A percentile compares a stretch with the other conserved stretches of the same genome.
phyloP scores from a whole-genome alignment of 2,888 invertebrate species.

The Drosophila percnosoma region DNA sequence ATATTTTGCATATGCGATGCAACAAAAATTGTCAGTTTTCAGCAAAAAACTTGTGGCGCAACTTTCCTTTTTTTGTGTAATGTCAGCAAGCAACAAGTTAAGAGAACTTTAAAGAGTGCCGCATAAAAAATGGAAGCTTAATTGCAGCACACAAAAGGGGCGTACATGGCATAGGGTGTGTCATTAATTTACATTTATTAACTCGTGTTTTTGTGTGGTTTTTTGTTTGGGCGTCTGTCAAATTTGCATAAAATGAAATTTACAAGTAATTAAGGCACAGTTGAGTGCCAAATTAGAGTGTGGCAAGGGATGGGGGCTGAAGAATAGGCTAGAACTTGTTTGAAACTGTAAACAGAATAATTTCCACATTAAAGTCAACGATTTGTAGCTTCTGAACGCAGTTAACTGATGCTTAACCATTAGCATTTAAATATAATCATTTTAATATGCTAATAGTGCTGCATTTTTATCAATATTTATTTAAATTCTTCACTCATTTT shows the following conservation, averaged over 20 bases:
- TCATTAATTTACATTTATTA: conserved; percentile 82
- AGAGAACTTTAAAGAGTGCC: conserved; percentile 18
- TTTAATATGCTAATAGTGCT: not conserved
- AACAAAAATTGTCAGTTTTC: conserved; percentile 29
- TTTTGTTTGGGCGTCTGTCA: conserved; percentile 7
- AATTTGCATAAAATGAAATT: conserved; percentile 63
- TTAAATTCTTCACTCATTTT: not conserved
- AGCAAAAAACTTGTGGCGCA: conserved; percentile 15
- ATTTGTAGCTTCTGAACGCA: not conserved
- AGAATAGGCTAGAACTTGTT: not conserved
- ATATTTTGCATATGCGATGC: conserved; percentile 55
- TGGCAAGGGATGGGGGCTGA: not conserved
- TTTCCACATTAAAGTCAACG: not conserved
- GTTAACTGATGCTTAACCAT: not conserved
- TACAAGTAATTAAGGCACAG: conserved; percentile 40
- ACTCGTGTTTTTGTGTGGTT: conserved; percentile 67
- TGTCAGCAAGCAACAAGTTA: conserved; percentile 59
- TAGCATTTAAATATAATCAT: not conserved
- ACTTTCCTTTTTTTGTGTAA: conserved; percentile 35
- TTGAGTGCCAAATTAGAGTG: conserved; percentile 11
- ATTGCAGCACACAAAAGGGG: conserved; percentile 45
- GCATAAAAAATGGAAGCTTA: conserved; percentile 20
- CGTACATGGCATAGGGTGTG: conserved; percentile 26
- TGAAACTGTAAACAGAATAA: not conserved
- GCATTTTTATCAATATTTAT: not conserved